Evolutionary conservation across 2,888 invertebrate species (phyloP), one percentile per base, ranked within the genome.

Genomic region (Fragum fragum): DNA sequence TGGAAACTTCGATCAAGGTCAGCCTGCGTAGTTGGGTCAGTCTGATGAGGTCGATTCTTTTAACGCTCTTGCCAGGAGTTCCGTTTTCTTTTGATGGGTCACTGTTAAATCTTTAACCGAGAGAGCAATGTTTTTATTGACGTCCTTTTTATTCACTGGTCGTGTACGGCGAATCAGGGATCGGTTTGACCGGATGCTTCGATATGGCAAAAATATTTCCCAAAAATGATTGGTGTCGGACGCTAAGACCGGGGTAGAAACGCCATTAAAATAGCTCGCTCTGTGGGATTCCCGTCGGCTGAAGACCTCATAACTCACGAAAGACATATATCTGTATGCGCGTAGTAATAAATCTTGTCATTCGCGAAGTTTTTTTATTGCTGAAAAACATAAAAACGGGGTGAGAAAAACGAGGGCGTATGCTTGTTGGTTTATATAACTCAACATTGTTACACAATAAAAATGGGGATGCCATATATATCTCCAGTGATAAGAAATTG

Each of bases 281-380:
- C 57, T 57, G 57, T 57, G 57, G 57, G 57, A 57, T 23, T 26
- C 23, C 21, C 7, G 11, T 9, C 57, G 23, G n/a, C 23, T n/a
- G 57, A 26, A n/a, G 23, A 57, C 21, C 57, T 26, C 57, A 57
- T 57, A 57, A 57, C 57, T 57, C 57, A 57, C 21, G 23, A 57
- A 57, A 57, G 5, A 57, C 57, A 57, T 57, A 57, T 57, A 57
- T 26, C 57, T 57, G 57, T 57, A 7, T 26, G 23, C 23, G 23
- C 21, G 21, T 2, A 26, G 57, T 23, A 57, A 57, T 57, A 21
- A 57, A 57, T 57, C 57, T 57, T 57, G 57, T 57, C 57, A 57
- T 1, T 18, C 39, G 16, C 29, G 2, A 21, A 39, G 32, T 39
- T n/a, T 66, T n/a, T 61, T 66, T 66, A 16, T 23, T 28, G 23